Evolutionary conservation across 2,113 vertebrate species (phyloP).

Genomic region (Cisticola juncidis): DNA sequence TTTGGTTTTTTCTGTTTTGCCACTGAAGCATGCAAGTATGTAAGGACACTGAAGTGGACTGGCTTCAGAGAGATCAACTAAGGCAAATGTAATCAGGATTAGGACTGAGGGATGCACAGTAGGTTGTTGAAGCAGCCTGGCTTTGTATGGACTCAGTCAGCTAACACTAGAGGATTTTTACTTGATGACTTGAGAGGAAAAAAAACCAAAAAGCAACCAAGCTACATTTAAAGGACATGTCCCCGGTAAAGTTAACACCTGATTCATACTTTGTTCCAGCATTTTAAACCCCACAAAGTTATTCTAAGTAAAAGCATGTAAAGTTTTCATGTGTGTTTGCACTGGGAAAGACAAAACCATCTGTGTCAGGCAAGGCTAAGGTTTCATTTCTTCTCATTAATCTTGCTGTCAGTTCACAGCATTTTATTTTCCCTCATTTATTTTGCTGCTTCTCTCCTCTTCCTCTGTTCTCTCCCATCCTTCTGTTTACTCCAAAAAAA

Average conservation of each 20-base stretch:
- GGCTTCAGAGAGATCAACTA: constrained; percentile 29
- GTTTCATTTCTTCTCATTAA: background rate
- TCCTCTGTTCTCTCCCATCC: background rate
- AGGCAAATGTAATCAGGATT: constrained; percentile 62
- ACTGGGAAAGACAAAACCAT: background rate
- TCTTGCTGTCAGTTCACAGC: background rate
- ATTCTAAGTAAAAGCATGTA: background rate
- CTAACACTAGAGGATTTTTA: background rate
- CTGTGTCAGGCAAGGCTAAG: background rate
- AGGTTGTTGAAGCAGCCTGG: background rate
- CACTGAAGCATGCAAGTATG: constrained; percentile 40
- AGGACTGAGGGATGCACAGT: background rate
- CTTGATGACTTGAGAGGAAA: background rate
- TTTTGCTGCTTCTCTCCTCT: background rate
- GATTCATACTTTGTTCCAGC: background rate
- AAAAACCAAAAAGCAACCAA: background rate
- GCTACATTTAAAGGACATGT: background rate
- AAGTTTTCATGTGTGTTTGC: background rate
- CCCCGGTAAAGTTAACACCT: background rate
- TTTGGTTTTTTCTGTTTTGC: background rate
- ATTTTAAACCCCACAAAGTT: background rate
- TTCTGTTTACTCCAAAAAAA: background rate
- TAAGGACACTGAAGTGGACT: constrained; percentile 46
- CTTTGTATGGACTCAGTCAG: background rate
- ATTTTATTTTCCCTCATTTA: background rate